Conservation (phyloP, 2,797 vertebrate genomes). For the Myotis planiceps region DNA sequence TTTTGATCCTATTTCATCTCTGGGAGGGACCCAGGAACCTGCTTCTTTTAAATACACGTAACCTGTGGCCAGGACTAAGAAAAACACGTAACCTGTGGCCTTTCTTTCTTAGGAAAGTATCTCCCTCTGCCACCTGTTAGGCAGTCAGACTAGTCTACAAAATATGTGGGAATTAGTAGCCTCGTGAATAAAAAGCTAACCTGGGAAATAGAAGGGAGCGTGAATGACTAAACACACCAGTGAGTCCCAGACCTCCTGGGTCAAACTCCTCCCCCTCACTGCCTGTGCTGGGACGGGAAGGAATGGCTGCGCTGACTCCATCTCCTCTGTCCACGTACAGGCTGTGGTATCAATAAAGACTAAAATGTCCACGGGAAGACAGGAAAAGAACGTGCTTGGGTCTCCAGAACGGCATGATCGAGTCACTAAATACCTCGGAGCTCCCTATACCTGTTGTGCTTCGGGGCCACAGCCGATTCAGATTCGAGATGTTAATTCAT, state of each 20-base stretch:
- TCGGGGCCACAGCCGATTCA: not conserved
- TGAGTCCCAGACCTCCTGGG: not conserved
- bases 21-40: not conserved
- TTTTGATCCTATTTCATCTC: not conserved
- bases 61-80: not conserved
- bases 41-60: not conserved
- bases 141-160: not conserved
- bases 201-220: conserved; percentile 55
- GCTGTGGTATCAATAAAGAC: not conserved
- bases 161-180: not conserved
- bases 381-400: not conserved
- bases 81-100: not conserved
- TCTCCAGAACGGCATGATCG: not conserved
- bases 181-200: not conserved
- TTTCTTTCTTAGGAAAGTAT: not conserved
- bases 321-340: not conserved
- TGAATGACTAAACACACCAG: not conserved
- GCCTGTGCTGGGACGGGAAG: not conserved
- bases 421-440: not conserved
- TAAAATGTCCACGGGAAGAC: not conserved
- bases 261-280: not conserved
- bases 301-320: not conserved
- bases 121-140: not conserved
- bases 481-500: not conserved
- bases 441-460: not conserved